Conservation (phyloP, 2,113 vertebrate genomes). For the Malurus alboscapulatus region DNA sequence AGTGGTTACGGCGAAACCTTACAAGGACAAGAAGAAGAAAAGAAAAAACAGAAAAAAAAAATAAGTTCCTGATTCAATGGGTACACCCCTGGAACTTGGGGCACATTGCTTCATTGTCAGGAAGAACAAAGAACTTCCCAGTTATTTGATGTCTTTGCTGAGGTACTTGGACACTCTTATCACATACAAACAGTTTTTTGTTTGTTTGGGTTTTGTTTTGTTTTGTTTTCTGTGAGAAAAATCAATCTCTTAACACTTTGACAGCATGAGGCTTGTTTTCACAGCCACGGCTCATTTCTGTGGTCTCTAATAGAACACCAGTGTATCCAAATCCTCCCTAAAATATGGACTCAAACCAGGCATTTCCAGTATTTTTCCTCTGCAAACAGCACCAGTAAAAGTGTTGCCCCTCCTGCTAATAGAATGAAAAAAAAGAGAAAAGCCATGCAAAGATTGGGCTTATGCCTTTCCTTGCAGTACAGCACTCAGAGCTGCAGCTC, state of each 20-base stretch:
- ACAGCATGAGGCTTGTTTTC: neutral
- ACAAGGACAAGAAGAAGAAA: fast-evolving
- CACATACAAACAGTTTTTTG: neutral
- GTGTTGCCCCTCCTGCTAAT: neutral
- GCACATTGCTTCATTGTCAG: neutral
- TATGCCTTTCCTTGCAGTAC: neutral
- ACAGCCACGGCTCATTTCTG: neutral
- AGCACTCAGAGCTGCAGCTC: neutral
- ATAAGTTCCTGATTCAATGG: neutral
- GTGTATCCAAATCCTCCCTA: neutral
- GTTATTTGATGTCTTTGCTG: neutral
- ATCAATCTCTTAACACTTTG: neutral
- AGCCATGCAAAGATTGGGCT: neutral
- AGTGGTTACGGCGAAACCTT: neutral
- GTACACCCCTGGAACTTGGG: neutral
- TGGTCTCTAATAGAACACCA: neutral
- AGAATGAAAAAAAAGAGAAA: neutral
- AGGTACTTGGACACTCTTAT: neutral
- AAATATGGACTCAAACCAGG: neutral
- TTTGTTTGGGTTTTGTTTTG: too few relatives aligned
- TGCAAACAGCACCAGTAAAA: neutral
- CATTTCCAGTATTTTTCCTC: neutral
- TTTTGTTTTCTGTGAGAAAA: neutral
- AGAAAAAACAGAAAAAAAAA: neutral
- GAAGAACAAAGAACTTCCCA: neutral